Conservation (phyloP, 2,888 invertebrate genomes). For the Lobophora halterata region DNA sequence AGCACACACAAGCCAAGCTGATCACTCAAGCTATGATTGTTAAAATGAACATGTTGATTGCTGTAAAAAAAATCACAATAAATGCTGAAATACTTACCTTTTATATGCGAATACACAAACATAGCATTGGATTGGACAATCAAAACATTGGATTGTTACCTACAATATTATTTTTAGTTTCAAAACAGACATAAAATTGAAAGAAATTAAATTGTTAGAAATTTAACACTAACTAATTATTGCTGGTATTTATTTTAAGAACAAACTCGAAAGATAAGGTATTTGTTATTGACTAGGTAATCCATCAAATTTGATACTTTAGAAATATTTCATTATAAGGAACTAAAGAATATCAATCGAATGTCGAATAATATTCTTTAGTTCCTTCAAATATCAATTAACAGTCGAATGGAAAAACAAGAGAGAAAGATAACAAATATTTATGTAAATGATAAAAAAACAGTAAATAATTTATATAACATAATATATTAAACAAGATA, state of each 20-base stretch:
- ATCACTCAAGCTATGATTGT: constrained; percentile 26
- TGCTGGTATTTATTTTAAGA: no score
- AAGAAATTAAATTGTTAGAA: no score
- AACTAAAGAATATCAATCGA: background rate
- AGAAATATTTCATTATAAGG: constrained; percentile 1
- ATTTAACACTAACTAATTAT: no score
- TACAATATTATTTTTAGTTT: no score
- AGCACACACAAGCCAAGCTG: constrained; percentile 41
- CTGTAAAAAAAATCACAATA: background rate
- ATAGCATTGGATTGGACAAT: no score
- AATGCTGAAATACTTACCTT: constrained; percentile 1
- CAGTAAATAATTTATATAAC: background rate
- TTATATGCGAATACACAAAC: no score
- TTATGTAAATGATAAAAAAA: background rate
- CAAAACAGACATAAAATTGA: no score
- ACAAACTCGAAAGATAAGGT: background rate
- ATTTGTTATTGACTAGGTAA: constrained; percentile 48
- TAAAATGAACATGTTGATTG: constrained; percentile 24
- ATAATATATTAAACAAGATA: constrained; percentile 3
- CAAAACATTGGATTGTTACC: no score
- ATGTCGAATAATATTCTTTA: no score
- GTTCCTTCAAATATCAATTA: no score
- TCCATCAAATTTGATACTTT: constrained; percentile 56
- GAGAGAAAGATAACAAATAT: background rate
- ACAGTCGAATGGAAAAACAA: no score